phyloP scores from a whole-genome alignment of 2,797 vertebrate species.

The Darevskia nairensis region DNA sequence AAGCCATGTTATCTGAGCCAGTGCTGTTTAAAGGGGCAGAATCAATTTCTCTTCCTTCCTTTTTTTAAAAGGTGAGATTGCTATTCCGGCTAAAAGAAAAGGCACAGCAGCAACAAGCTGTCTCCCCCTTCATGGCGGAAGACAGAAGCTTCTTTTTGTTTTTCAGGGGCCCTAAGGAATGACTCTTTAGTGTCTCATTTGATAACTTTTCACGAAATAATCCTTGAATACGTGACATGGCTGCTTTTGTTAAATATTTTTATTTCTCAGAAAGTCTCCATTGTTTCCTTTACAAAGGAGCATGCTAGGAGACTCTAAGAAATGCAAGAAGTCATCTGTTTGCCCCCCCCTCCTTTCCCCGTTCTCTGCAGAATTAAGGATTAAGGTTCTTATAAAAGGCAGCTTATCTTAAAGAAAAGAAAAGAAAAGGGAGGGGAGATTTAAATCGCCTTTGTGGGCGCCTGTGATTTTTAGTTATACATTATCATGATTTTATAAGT shows the following conservation, averaged over 20 bases:
- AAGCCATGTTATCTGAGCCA: constrained; percentile 41
- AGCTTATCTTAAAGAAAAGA: constrained; percentile 54
- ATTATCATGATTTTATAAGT: constrained; percentile 57
- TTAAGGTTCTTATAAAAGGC: constrained; percentile 66
- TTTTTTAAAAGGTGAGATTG: not conserved
- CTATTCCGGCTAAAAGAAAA: not conserved
- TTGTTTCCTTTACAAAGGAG: constrained; percentile 72
- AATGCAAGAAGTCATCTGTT: constrained; percentile 71
- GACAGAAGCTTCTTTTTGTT: constrained; percentile 32
- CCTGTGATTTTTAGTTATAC: constrained; percentile 29
- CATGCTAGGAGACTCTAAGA: constrained; percentile 73
- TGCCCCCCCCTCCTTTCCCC: constrained; percentile 42
- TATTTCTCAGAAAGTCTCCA: constrained; percentile 69
- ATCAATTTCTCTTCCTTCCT: not conserved
- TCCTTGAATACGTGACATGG: constrained; percentile 71
- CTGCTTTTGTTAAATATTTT: constrained; percentile 75
- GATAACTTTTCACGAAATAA: constrained; percentile 66
- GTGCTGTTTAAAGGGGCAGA: constrained; percentile 45
- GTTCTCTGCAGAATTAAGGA: constrained; percentile 65
- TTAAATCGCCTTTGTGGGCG: constrained; percentile 14
- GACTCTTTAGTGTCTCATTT: constrained; percentile 62
- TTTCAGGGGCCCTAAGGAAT: constrained; percentile 50
- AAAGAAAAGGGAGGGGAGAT: constrained; percentile 21
- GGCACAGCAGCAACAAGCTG: not conserved
- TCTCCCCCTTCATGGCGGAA: constrained; percentile 1